Evolutionary conservation across 2,797 vertebrate genomes (phyloP), one percentile per base, ranked within the genome.

Genomic region (Coendou prehensilis): DNA sequence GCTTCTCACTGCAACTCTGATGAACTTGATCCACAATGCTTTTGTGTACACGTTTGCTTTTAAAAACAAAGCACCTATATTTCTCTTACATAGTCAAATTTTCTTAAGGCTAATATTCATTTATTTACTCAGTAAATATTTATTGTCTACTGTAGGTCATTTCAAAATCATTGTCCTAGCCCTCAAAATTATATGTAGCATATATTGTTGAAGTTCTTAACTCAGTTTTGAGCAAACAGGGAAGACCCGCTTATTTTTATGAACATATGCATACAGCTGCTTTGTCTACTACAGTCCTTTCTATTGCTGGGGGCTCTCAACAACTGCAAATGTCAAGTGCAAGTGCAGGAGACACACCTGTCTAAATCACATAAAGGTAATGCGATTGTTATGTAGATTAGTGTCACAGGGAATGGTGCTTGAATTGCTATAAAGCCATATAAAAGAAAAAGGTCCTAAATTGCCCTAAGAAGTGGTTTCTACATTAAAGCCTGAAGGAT

Each of bases 191-290:
- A 63, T 47, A 86, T 37, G 14, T 61, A 52, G 10, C 5, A 41
- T 17, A 18, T 52, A 63, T 71, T 64, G 63, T 37, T 95, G 9
- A 94, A 95, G n/a, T 37, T 75, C 71, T 95, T 87, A 30, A 86
- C 37, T 78, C 50, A 73, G 6, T 83, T 37, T 47, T 90, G 20
- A 92, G 11, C 20, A 47, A 82, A 87, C 0, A 88, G 26, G 26
- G 47, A 87, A 76, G 30, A 0, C 8, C 9, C 54, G 45, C 71
- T 95, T 91, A 71, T 63, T 57, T 23, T 91, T 67, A 73, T 47
- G 18, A 78, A 23, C 47, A 17, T 7, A 50, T 26, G 8, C 9
- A 67, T 11, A 59, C 11, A 33, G 28, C 64, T 52, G 14, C 37
- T 83, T 76, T 71, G 69, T 71, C n/a, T 93, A 52, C 14, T 50